Conservation (phyloP, 1,140 invertebrate species). For the Halictus rubicundus region DNA sequence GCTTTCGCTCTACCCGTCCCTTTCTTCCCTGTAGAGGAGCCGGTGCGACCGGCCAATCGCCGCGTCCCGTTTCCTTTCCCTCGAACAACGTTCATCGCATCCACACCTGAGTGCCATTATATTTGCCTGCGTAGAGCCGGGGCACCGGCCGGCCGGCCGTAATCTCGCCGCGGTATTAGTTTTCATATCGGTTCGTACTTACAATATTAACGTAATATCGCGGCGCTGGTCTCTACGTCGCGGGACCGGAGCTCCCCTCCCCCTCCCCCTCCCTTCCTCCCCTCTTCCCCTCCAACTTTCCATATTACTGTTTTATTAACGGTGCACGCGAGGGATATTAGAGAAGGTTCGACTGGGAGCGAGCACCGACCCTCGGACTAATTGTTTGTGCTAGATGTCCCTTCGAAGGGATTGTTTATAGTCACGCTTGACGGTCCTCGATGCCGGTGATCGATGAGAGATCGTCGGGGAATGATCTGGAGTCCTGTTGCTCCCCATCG, state of each 20-base stretch:
- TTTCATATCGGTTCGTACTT: constrained; percentile 46
- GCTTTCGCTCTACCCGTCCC: background rate
- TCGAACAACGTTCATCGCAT: constrained; percentile 28
- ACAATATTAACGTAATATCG: constrained; percentile 45
- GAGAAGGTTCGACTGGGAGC: background rate
- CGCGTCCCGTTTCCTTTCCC: background rate
- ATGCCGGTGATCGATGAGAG: too few relatives aligned
- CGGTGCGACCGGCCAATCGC: background rate
- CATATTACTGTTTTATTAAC: constrained; percentile 47
- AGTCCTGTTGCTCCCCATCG: too few relatives aligned
- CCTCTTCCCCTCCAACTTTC: constrained; percentile 13
- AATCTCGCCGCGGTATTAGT: constrained; percentile 47
- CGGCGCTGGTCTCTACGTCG: too few relatives aligned
- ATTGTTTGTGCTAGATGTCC: too few relatives aligned
- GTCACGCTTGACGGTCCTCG: too few relatives aligned
- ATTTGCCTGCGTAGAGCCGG: constrained; percentile 41
- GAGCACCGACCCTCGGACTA: too few relatives aligned
- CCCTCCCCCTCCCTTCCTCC: too few relatives aligned
- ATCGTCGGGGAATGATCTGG: too few relatives aligned
- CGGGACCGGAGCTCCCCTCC: too few relatives aligned
- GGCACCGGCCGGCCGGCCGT: constrained; percentile 5
- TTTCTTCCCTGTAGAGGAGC: too few relatives aligned
- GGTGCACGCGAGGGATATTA: constrained; percentile 22
- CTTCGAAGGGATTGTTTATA: too few relatives aligned
- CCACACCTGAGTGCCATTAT: constrained; percentile 54